phyloP scores from a whole-genome alignment of 1,140 invertebrate genomes.

The Diorhabda carinulata region DNA sequence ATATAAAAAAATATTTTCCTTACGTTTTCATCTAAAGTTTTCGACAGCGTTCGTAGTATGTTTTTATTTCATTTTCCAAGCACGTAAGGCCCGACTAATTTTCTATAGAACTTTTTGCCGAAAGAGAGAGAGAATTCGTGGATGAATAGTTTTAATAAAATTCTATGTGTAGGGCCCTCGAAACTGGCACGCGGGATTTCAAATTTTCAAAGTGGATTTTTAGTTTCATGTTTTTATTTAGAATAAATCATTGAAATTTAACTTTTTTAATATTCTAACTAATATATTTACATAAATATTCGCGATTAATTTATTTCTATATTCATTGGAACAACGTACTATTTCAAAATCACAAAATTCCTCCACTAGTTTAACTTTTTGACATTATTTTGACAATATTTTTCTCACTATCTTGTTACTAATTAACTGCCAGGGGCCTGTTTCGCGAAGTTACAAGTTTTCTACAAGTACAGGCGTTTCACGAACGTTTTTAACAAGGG shows the following conservation, averaged over 20 bases:
- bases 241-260: background rate
- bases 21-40: slow-evolving; percentile 1
- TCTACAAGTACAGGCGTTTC: too few relatives aligned
- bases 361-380: too few relatives aligned
- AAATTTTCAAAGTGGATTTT: background rate
- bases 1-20: background rate
- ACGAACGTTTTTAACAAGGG: too few relatives aligned
- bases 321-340: too few relatives aligned
- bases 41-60: background rate
- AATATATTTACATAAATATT: too few relatives aligned
- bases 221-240: background rate
- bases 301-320: too few relatives aligned
- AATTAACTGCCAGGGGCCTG: too few relatives aligned
- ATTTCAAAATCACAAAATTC: too few relatives aligned
- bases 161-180: background rate
- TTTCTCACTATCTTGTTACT: too few relatives aligned
- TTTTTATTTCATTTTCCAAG: background rate
- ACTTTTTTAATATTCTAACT: background rate
- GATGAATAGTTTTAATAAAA: background rate
- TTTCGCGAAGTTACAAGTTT: too few relatives aligned
- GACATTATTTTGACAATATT: too few relatives aligned
- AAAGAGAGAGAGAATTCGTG: background rate
- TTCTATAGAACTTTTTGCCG: background rate
- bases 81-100: slow-evolving; percentile 1
- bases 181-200: background rate